Evolutionary conservation across 2,113 vertebrate species (phyloP), one percentile per base, ranked within the genome.

Genomic region (Elephantulus edwardii): DNA sequence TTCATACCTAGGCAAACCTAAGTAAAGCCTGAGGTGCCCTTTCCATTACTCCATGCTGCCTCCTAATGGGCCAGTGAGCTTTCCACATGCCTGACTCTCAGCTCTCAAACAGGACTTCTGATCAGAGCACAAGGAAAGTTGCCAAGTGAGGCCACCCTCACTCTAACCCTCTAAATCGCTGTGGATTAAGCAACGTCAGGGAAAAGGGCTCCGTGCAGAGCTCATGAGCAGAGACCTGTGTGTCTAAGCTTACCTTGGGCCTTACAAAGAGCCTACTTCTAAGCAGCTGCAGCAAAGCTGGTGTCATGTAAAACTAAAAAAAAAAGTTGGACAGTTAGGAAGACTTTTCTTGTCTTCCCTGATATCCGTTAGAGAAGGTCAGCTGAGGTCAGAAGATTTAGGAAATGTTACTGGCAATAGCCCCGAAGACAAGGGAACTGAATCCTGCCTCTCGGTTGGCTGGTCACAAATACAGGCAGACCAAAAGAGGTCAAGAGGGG

Each of bases 401-500:
- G 71, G 82, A 95, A 93, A 75, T 78, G 78, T 92, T 87, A 90
- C 72, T 54, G 24, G 87, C 50, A 88, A 95, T 8, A 94, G 90
- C 74, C 83, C 62, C 48, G 77, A 82, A 85, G 94, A 95, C 56
- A 92, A 94, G 81, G 66, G 33, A 91, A 75, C 81, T 90, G 88
- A 91, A 89, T 91, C 58, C 79, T 83, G 84, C 91, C 93, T 95
- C 94, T 96, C 70, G 85, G 94, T 93, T 96, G 95, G 92, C 81
- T 93, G 89, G 77, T 95, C 94, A 95, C 83, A 95, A 22, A 96
- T 86, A 95, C 85, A 94, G 56, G 80, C 79, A 92, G 95, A 96
- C 97, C 93, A 58, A 95, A 7, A 81, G 91, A 97, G 98, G 97
- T 97, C 97, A 97, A 96, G 92, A 70, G 94, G 96, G 96, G 81